Evolutionary conservation across 2,888 invertebrate genomes (phyloP).

Genomic region (Cephus pygmeus): DNA sequence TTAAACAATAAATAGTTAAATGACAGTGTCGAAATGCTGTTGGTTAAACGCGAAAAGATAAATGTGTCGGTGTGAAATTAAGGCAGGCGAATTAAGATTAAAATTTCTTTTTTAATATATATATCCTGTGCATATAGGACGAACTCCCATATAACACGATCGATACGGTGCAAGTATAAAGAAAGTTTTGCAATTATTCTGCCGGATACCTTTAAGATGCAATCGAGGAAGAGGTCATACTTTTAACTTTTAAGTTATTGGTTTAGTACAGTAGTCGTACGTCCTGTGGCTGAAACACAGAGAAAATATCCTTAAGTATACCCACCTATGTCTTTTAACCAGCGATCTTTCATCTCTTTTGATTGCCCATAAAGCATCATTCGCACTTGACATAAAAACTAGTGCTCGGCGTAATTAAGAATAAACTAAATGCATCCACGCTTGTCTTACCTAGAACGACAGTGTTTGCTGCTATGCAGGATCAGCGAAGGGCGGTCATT

Average conservation of each 20-base stretch:
- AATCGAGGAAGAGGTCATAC: conserved; percentile 38
- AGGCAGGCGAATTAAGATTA: not conserved
- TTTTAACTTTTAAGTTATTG: conserved; percentile 27
- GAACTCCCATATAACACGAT: not conserved
- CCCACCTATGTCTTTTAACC: not conserved
- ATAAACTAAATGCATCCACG: not conserved
- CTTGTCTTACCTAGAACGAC: conserved; percentile 53
- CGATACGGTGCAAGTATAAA: conserved; percentile 1
- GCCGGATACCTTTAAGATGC: conserved; percentile 26
- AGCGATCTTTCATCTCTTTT: not conserved
- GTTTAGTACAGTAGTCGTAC: not conserved
- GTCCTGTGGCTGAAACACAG: conserved; percentile 15
- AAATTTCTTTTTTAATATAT: not conserved
- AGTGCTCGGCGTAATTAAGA: not conserved
- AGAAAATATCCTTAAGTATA: not conserved
- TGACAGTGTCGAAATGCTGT: conserved; percentile 32
- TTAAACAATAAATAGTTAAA: conserved; percentile 39
- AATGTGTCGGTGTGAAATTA: not conserved
- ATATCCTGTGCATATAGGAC: not conserved
- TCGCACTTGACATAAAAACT: not conserved
- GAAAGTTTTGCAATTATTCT: not conserved
- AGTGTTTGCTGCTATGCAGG: conserved; percentile 58
- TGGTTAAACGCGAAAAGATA: conserved; percentile 7
- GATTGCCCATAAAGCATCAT: not conserved
- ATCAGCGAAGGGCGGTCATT: conserved; percentile 71